phyloP scores from a whole-genome alignment of 1,140 invertebrate species.

The Drosophila biarmipes region DNA sequence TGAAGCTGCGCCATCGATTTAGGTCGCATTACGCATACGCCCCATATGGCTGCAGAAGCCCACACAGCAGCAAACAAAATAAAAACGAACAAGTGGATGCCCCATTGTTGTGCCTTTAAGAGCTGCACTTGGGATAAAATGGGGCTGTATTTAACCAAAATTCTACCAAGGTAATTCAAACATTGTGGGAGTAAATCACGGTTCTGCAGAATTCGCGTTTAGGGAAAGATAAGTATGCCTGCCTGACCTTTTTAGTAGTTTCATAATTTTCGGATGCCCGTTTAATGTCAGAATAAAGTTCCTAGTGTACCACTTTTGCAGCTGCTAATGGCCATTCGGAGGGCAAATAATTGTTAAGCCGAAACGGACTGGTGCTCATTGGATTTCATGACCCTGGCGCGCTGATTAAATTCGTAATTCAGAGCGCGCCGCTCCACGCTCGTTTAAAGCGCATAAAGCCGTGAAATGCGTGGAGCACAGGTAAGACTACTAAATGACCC shows the following conservation, averaged over 20 bases:
- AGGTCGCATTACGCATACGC: constrained; percentile 56
- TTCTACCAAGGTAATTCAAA: neutral
- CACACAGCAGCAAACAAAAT: constrained; percentile 1
- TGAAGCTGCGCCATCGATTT: constrained; percentile 10
- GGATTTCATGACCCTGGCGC: constrained; percentile 44
- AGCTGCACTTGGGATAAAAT: neutral
- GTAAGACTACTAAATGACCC: constrained; percentile 62
- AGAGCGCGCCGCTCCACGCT: constrained; percentile 43
- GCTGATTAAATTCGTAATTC: constrained; percentile 72
- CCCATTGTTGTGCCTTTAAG: constrained; percentile 18
- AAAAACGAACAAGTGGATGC: constrained; percentile 12
- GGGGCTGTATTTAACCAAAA: neutral
- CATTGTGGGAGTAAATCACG: neutral
- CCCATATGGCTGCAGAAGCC: constrained; percentile 38
- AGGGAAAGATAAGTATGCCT: no score
- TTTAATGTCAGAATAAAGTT: neutral
- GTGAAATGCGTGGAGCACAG: constrained; percentile 59
- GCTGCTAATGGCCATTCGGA: neutral
- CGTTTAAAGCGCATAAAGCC: constrained; percentile 71
- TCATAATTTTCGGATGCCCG: neutral
- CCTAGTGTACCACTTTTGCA: neutral
- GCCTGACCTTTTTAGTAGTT: neutral
- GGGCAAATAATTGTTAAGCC: constrained; percentile 50
- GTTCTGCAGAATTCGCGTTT: no score
- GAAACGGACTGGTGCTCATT: constrained; percentile 38